Base-by-base conservation (phyloP, 2,113 vertebrate genomes). In the Gorilla gorilla region DNA sequence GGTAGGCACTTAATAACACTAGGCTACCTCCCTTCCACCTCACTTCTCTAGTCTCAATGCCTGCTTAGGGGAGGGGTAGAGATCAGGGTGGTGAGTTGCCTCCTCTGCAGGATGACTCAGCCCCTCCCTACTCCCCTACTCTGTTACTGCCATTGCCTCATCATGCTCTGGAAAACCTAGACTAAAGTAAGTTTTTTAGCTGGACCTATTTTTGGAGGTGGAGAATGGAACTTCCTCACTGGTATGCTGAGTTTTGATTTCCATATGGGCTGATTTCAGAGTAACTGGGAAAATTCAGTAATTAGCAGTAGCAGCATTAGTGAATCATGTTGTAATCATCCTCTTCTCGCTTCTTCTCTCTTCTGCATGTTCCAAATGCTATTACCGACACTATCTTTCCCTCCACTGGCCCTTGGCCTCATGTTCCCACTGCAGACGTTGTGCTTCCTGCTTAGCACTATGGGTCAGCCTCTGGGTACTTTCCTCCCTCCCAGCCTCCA, bases 251-350 rank as follows among this genome's bases (percentile, higher is more conserved):
- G 30, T 68, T 88, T 87, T 86, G 48, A 50, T 72, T 94, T 95
- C 83, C 20, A 70, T 80, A 35, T 75, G 95, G 73, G 38, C 32
- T 84, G 43, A 89, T 82, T 80, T 95, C 84, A 90, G 72, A 91
- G 73, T 89, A 66, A 80, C n/a, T 66, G 38, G 95, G 43, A 78
- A 81, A 61, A 87, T 84, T 85, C 59, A 85, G 68, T 94, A 93
- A 89, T 92, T 32, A 86, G 82, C 68, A 93, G 92, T 17, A 30
- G 18, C n/a, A 90, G 38, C 79, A 76, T 73, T 73, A 57, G 52
- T 57, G 87, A 96, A 75, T 90, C 88, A 89, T 6, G 32, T 18
- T 6, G 32, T 18, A 72, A 11, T 52, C n/a, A 35, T 9, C 35
- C 27, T 45, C 66, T 84, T 78, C 80, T 70, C 68, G 45, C 27